These are phyloP conservation scores for Thunnus maccoyii DNA, from an alignment of 2,113 vertebrate species.

Conservation along the genomic window DNA sequence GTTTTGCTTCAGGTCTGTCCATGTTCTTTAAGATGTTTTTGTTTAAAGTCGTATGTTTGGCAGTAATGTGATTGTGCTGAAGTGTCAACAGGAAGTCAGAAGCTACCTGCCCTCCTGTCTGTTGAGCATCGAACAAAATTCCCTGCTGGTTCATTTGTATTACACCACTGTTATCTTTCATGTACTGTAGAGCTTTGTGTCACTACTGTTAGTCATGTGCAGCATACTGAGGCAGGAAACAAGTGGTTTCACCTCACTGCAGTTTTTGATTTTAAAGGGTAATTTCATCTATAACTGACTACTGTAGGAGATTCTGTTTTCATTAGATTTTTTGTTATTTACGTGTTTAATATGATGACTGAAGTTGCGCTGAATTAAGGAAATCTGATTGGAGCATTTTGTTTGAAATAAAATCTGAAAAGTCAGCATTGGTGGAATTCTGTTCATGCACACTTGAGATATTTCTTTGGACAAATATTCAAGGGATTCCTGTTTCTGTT, in stretches of 20 bases:
- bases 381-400: neutral
- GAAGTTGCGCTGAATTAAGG: conserved; percentile 21
- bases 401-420: neutral
- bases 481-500: no score
- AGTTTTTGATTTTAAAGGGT: no score
- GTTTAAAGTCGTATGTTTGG: no score
- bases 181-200: conserved; percentile 11
- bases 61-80: neutral
- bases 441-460: neutral
- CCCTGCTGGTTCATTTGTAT: no score
- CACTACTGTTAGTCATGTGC: neutral
- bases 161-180: no score
- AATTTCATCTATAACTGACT: no score
- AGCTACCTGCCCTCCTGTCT: no score
- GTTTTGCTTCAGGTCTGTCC: neutral
- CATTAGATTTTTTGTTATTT: neutral
- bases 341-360: conserved; percentile 4
- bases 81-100: neutral
- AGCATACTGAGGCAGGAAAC: no score
- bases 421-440: neutral
- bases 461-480: neutral
- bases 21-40: no score
- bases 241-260: no score
- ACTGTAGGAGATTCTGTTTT: neutral
- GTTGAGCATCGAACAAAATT: no score